A percentile compares a stretch with the other conserved stretches of the same genome.
Conservation (phyloP, 2,797 vertebrate species). For the Sandelia bainsii region DNA sequence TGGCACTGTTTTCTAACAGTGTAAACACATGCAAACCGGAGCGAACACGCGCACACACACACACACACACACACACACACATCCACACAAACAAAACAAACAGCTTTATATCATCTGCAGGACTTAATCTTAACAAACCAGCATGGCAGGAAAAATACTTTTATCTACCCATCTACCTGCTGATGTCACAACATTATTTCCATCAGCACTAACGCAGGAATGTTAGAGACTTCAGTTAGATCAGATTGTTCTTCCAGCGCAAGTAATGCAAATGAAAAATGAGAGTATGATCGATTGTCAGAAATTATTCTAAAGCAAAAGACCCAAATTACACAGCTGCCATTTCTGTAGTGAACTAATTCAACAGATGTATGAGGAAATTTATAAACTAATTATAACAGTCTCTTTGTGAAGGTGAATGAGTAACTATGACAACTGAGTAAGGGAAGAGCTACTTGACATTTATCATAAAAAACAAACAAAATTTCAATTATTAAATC, state of each 20-base stretch:
- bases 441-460: slow-evolving; percentile 49
- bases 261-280: neutral
- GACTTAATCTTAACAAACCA: neutral
- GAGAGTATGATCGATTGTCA: neutral
- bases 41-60: neutral
- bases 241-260: neutral
- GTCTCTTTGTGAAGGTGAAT: slow-evolving; percentile 47
- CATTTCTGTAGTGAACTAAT: slow-evolving; percentile 32
- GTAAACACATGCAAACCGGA: slow-evolving; percentile 20
- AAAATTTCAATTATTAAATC: slow-evolving; percentile 24
- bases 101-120: neutral
- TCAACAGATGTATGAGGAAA: slow-evolving; percentile 19
- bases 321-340: slow-evolving; percentile 8
- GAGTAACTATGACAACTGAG: slow-evolving; percentile 63
- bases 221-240: neutral
- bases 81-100: neutral
- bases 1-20: slow-evolving; percentile 90
- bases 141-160: neutral
- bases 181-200: slow-evolving; percentile 3
- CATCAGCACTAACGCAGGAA: neutral
- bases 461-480: slow-evolving; percentile 25
- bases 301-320: neutral
- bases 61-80: slow-evolving; percentile 3
- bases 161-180: neutral
- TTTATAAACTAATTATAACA: slow-evolving; percentile 33